Base-by-base conservation (phyloP, 1,140 invertebrate species). In the Bradynema listronoti region DNA sequence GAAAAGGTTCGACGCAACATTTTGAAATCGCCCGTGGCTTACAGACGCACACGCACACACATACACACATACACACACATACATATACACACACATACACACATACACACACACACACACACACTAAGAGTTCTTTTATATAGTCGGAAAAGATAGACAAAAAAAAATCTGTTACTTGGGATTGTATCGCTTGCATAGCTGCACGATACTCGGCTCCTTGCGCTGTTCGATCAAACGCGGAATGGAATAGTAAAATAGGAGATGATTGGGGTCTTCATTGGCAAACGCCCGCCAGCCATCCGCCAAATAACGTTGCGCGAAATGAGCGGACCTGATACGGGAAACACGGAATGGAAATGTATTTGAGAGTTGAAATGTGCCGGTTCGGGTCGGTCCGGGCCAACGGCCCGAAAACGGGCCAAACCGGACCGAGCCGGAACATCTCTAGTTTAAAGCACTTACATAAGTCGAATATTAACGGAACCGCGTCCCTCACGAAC, bases 181-280 rank as follows among this genome's bases (percentile, higher is more conserved):
- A 75, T 93, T 91, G 81, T 94, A 95, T 43, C 85, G 84, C 73
- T 88, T 87, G 78, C 89, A 92, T 29, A 92, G 83, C 58, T 86
- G 86, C 1, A 88, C 84, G 14, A 91, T 82, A 71, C 91, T 88
- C n/a, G 87, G 85, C 78, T 90, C 74, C 56, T 77, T 77, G 14
- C 68, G 43, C 43, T 78, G 71, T 16, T 73, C 63, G n/a, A 77
- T 41, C 1, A 78, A 42, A 24, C 52, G 56, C 22, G 70, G 63
- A 16, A 77, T 62, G 14, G 74, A 67, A 50, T 77, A 77, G 56
- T 78, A 77, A 49, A 74, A 77, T 25, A 77, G 61, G 25, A 78
- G 63, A 30, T 73, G 63, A 19, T 59, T 52, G 11, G 56, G 61
- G 27, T 77, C 72, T 14, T 63, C 46, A 24, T 25, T 34, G 32